Base-by-base conservation (phyloP, 2,888 invertebrate species). In the Polia nebulosa region DNA sequence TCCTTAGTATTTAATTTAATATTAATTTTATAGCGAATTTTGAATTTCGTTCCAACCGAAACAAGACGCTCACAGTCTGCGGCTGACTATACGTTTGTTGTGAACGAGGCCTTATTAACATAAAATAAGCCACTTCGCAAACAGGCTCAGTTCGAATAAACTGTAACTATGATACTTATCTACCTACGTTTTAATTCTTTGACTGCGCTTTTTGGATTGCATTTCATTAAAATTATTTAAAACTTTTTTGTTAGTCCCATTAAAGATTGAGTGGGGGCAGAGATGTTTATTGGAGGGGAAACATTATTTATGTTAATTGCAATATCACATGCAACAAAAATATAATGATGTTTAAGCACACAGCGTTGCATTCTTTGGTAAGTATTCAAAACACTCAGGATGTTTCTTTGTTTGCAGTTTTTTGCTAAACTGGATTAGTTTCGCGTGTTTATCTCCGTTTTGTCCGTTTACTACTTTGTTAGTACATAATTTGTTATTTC, bases 81-180 rank as follows among this genome's bases (percentile, higher is more conserved):
- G 3, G n/a, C 3, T 13, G 2, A 20, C 13, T 20, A 6, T 0
- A 29, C 13, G 20, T 15, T 32, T 20, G n/a, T 6, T 52, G 6
- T 32, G n/a, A 32, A 32, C 52, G n/a, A 13, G 2, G 29, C 51
- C n/a, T n/a, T n/a, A n/a, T n/a, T 51, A n/a, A 79, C 68, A 72
- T 80, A 81, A 81, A 85, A 88, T 78, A 84, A 81, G 70, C 85
- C 85, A 85, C 84, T 87, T 85, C 75, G 74, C 80, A 84, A 88
- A 86, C 85, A 84, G 79, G 73, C 67, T 82, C 78, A 70, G 76
- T 84, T 71, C 72, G 73, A 84, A 84, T 83, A 84, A 87, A 87
- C 78, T 74, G 79, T 74, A 84, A 81, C 67, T 62, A 80, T 81
- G 82, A 78, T 78, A 82, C 65, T 68, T 9, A 8, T 20, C 29